Base-by-base conservation (phyloP, 2,888 invertebrate species). In the Polyommatus iphigenia region DNA sequence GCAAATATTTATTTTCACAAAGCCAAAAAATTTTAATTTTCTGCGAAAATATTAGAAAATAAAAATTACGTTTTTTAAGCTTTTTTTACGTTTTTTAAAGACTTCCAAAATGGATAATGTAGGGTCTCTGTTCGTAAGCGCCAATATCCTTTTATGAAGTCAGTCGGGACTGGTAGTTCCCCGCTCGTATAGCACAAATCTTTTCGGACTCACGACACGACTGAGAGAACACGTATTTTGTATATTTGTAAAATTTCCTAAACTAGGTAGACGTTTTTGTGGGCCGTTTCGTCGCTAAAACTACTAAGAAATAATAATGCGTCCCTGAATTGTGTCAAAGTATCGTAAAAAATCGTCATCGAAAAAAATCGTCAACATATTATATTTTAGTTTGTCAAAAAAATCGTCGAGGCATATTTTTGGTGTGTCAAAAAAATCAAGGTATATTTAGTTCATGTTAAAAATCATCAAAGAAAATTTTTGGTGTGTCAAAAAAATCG, bases 221-320 rank as follows among this genome's bases (percentile, higher is more conserved):
- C 85, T 80, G 91, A 91, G 89, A 91, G 85, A 10, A 77, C 78
- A 82, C 82, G 82, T 81, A 88, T 90, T 88, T 90, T 90, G 89
- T 91, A 89, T 89, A 90, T 90, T 90, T 88, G 88, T 89, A 89
- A 89, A 86, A 83, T 85, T 85, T 84, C 82, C 85, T 85, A 83
- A 80, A 83, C 84, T 83, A 79, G 54, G 54, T 75, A 79, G 77
- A 79, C 67, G 77, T 79, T 81, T 78, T 81, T 82, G 86, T 85
- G 87, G 87, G 85, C 85, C 87, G 84, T 86, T 82, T 79, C 62
- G 20, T 10, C 24, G 8, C 18, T 3, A 0, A 59, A 62, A 20
- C 10, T 1, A 62, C 8, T 62, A 13, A 24, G 1, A 24, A 62
- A 62, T 24, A 24, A 20, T 59, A 8, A 8, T 3, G n/a, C 59